Evolutionary conservation across 2,888 invertebrate species (phyloP), one percentile per base, ranked within the genome.

Genomic region (Ophion slaviceki): DNA sequence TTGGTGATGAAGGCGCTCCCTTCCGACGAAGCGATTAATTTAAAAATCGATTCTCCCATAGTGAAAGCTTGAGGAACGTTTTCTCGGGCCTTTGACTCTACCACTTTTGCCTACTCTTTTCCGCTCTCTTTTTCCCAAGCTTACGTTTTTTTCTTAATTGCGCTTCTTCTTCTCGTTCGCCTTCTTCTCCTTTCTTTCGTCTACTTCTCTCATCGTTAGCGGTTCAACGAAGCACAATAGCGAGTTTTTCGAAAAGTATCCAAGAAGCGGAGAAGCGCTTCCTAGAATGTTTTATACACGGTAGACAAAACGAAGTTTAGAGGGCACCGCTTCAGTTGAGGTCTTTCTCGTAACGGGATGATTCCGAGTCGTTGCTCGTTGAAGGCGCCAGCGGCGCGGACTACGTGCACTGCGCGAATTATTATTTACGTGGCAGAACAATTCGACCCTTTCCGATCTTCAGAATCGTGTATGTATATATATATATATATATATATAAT

Each of bases 21-120:
- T 86, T 80, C 64, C 83, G 84, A 77, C 75, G 75, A 82, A 86
- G 82, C 84, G 87, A 88, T 88, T 88, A 88, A 88, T 88, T 85
- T 82, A 86, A 84, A 86, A 87, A 88, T 88, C 86, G 86, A 88
- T 88, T 64, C 82, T 57, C 62, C 66, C 47, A 61, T 61, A 40
- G 47, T 57, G 64, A 28, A 53, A 53, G 76, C 36, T 78, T 74
- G 80, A 84, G 83, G 86, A 86, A 87, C 86, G 86, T 70, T 77
- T 66, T 68, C 82, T 67, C 61, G 40, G 53, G 62, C 71, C 82
- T 79, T 76, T 83, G 59, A 71, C 78, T 74, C 72, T 67, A 64
- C 62, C 62, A 70, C 67, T 61, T 75, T 84, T 74, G 45, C 40
- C 70, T 59, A 61, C 71, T 67, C 66, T 72, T 72, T 47, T 68